Conservation (phyloP, 2,888 invertebrate species). For the Neria commutata region DNA sequence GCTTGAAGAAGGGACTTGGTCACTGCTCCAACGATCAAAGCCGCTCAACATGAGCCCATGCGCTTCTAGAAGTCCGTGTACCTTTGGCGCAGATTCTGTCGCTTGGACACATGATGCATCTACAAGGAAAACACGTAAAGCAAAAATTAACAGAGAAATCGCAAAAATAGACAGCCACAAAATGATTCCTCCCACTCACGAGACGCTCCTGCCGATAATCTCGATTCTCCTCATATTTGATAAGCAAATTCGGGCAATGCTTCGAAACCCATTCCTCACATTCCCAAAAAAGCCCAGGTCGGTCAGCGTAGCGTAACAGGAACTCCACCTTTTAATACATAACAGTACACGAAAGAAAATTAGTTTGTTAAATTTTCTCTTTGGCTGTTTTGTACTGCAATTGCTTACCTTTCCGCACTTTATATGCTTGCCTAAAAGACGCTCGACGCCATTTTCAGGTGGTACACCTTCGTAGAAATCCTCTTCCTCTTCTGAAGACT, state of each 20-base stretch:
- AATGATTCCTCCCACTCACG: conserved; percentile 34
- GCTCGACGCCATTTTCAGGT: conserved; percentile 52
- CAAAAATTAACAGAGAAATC: background rate
- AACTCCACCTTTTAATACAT: conserved; percentile 44
- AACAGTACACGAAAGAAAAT: background rate
- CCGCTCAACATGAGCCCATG: too few species aligned
- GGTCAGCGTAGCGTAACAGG: conserved; percentile 48
- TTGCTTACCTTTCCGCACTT: conserved; percentile 47
- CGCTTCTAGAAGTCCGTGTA: conserved; percentile 48
- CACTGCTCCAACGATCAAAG: too few species aligned
- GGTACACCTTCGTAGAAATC: conserved; percentile 42
- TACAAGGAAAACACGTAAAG: conserved; percentile 22
- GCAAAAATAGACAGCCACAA: background rate
- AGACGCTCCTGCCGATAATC: conserved; percentile 49
- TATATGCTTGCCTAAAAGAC: conserved; percentile 48
- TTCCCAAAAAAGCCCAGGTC: conserved; percentile 49
- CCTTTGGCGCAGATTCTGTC: conserved; percentile 52
- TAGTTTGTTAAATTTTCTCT: background rate
- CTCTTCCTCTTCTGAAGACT: conserved; percentile 36
- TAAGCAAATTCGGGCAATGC: conserved; percentile 48
- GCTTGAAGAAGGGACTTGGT: too few species aligned
- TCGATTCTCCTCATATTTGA: conserved; percentile 47
- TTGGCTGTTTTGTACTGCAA: background rate
- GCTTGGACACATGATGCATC: conserved; percentile 54
- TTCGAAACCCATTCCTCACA: conserved; percentile 46